Base-by-base conservation (phyloP, 2,797 vertebrate species). In the Gouania willdenowi region DNA sequence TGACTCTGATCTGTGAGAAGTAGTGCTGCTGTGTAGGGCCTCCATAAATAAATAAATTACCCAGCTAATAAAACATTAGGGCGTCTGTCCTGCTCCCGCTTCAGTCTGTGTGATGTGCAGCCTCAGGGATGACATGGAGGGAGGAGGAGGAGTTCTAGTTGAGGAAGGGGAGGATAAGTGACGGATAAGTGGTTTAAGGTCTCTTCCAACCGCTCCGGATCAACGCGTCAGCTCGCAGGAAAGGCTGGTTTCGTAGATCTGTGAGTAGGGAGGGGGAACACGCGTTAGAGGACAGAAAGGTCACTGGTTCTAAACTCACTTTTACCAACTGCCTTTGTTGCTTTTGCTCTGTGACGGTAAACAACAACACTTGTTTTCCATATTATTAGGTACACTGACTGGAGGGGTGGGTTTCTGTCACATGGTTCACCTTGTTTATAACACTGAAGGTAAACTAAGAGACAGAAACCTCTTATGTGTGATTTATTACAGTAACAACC, bases 191-290 rank as follows among this genome's bases (percentile, higher is more conserved):
- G 80, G 81, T 87, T 90, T 85, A 87, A 59, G 86, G 85, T 84
- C 90, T 86, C 72, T 90, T 90, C 90, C 89, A 91, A 77, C 89
- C 89, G 41, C 85, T 87, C 75, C 91, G 90, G 77, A 91, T 90
- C 77, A 91, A 79, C 27, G 91, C 89, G 19, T 92, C 91, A 57
- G 87, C 87, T 82, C 90, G 87, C 78, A 89, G 88, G 87, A 88
- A 92, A 67, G 91, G 91, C 87, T 92, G 91, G 82, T 71, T 91
- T 79, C 91, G 82, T 59, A 92, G 91, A 87, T 92, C 91, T 92
- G 85, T 66, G 86, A 87, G 80, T 75, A 64, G 71, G 75, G 64
- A 43, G 22, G 73, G 77, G 72, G 59, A 59, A 76, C 69, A 67
- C 57, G 69, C 50, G 85, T 85, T 84, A 86, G 69, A 75, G 32